Base-by-base conservation (phyloP, 30 jellyfish, hydroid and myxozoan species). In the Pelagia noctiluca region DNA sequence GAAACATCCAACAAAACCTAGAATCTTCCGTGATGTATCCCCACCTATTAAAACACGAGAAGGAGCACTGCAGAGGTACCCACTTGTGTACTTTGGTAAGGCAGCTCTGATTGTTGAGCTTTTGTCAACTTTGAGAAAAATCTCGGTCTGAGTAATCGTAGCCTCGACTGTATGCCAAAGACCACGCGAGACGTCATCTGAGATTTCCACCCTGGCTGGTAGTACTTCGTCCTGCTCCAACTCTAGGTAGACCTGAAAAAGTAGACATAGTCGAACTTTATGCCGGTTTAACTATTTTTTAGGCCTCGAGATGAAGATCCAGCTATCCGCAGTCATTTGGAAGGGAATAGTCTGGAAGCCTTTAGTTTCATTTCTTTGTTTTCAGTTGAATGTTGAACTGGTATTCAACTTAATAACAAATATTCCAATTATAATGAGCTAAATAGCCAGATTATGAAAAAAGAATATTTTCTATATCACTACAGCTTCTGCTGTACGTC, bases 1-100 rank as follows among this genome's bases (percentile, higher is more conserved):
- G 16, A 90, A 34, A 79, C 97, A 90, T 23, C 97, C 97, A 25
- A 82, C 96, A 47, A 90, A 90, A 48, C 97, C 97, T 1, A 85
- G 54, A 78, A 36, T 46, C 47, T 75, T 80, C 37, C 85, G 61
- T 16, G 78, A 61, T 16, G 91, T 88, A 21, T 89, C 97, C 1
- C 97, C 97, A 1, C 96, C 96, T 1, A 88, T 77, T 52, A 66
- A 21, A 10, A 88, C 38, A 30, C 81, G 69, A 0, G 84, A 36
- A 1, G 96, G 96, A 3, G 36, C 25, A 25, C 82, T 88, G 83
- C 96, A 88, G 25, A 68, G 91, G 47, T 77, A 77, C 12, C 82
- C 73, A 33, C 74, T 46, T 28, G 85, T 49, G 10, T 60, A 63
- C 32, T 88, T 76, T 0, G 90, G 90, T 0, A 87, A 57, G 30